Evolutionary conservation across 2,113 vertebrate species (phyloP).

Genomic region (Dendrocopos noguchii): DNA sequence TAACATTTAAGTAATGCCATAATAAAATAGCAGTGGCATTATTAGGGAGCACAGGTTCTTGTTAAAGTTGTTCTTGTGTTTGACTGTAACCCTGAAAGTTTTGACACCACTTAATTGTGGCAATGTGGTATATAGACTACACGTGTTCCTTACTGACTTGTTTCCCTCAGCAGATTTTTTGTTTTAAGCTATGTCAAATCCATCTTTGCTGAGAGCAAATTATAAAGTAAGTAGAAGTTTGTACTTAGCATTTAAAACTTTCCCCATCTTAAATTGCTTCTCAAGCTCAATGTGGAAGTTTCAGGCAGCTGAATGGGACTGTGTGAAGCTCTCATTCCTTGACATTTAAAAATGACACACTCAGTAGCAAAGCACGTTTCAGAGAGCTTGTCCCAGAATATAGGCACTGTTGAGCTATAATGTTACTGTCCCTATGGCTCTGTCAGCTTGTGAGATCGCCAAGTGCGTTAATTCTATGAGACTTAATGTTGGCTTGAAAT

Average conservation of each 20-base stretch:
- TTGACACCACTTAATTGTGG: background rate
- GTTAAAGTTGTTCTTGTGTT: background rate
- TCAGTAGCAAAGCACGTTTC: background rate
- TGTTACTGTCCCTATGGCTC: background rate
- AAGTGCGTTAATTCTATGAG: background rate
- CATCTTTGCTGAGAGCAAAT: background rate
- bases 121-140: background rate
- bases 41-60: background rate
- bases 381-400: background rate
- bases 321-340: background rate
- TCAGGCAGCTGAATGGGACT: background rate
- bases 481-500: background rate
- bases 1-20: background rate
- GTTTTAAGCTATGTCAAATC: background rate
- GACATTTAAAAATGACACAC: fast-evolving
- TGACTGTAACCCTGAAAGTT: background rate
- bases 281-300: background rate
- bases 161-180: background rate
- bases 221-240: background rate
- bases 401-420: background rate
- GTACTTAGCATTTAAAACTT: background rate
- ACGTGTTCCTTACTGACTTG: background rate
- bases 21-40: background rate
- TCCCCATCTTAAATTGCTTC: background rate
- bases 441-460: background rate